Percentiles rank a stretch among this genome's conserved stretches.
These are phyloP conservation scores for Chrysolina oricalcia DNA, from an alignment of 2,888 invertebrate genomes.

Conservation along the genomic window DNA sequence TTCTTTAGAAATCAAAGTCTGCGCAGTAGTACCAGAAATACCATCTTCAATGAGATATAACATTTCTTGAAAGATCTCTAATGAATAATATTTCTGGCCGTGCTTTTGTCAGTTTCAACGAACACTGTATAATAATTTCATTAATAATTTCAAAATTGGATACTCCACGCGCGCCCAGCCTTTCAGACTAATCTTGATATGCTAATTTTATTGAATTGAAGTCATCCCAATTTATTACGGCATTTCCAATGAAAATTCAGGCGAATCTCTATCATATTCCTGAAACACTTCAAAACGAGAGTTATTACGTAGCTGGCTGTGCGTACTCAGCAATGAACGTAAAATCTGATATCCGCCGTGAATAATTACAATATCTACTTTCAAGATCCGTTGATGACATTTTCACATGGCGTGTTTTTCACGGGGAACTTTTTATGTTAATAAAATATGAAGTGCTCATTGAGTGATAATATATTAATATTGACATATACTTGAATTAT, in stretches of 20 bases:
- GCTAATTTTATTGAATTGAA: slow-evolving; percentile 19
- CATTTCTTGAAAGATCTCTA: no score
- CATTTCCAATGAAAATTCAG: slow-evolving; percentile 1
- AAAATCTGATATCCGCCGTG: slow-evolving; percentile 6
- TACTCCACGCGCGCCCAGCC: not conserved
- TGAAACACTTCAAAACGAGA: not conserved
- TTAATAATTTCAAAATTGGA: not conserved
- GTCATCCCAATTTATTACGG: slow-evolving; percentile 2
- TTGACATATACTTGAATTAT: no score
- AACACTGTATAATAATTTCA: not conserved
- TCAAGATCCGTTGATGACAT: not conserved
- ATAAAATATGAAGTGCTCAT: not conserved
- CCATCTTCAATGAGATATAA: no score
- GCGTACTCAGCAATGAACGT: not conserved
- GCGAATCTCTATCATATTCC: not conserved
- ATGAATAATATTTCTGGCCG: not conserved
- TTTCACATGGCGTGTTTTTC: not conserved
- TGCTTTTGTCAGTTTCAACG: not conserved
- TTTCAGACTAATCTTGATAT: not conserved
- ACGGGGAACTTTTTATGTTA: not conserved
- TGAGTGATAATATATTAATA: no score
- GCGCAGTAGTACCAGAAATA: no score
- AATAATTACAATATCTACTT: not conserved
- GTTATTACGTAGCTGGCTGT: not conserved
- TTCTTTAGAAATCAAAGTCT: no score